Percentiles rank a stretch among this genome's conserved stretches.
Evolutionary conservation across 2,113 vertebrate genomes (phyloP).

Genomic region (Bufo bufo): DNA sequence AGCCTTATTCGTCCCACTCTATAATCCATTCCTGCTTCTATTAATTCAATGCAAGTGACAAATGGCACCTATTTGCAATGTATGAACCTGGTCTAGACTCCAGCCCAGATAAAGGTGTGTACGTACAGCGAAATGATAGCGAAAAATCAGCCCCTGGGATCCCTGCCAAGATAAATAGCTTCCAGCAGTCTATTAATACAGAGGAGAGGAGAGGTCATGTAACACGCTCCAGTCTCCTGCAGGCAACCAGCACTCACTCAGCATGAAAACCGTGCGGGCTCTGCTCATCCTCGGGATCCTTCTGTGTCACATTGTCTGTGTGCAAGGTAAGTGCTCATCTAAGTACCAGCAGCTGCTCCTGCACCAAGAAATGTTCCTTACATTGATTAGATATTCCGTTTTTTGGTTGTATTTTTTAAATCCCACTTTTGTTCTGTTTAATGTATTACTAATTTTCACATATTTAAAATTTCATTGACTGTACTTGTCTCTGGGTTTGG

Average conservation of each 20-base stretch:
- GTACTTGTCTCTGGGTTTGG: no score
- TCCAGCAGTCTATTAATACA: neutral
- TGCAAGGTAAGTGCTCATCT: neutral
- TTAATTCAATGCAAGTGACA: neutral
- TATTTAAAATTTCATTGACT: no score
- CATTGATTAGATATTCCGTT: no score
- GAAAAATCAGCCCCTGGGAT: neutral
- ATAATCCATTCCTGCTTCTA: no score
- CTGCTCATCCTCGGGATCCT: neutral
- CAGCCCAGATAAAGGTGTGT: neutral
- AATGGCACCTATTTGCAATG: neutral
- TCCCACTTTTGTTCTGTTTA: no score
- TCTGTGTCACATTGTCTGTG: neutral
- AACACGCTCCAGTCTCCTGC: neutral
- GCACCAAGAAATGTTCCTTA: neutral
- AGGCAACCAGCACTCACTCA: neutral
- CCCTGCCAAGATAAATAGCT: neutral
- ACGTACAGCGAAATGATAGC: neutral
- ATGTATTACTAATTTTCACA: no score
- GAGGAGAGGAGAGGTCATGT: neutral
- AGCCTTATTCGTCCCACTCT: neutral
- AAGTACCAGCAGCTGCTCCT: neutral
- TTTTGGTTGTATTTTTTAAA: no score
- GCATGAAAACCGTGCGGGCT: neutral
- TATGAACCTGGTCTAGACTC: neutral